phyloP scores from a whole-genome alignment of 2,888 invertebrate species.

The Galerucella pusilla region DNA sequence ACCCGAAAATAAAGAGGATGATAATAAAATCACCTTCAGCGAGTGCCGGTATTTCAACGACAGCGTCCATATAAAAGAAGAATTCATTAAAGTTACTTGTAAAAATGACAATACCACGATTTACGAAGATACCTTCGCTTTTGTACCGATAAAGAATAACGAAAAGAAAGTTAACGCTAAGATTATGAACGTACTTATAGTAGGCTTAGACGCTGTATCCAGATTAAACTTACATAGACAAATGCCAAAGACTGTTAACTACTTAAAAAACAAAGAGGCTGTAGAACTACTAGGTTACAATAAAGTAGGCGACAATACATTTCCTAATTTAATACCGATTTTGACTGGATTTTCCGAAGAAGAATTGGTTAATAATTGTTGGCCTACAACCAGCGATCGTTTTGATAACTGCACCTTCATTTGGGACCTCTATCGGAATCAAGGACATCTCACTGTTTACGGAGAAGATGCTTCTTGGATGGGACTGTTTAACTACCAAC shows the following conservation, averaged over 20 bases:
- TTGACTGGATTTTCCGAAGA: constrained; percentile 77
- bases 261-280: constrained; percentile 71
- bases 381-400: constrained; percentile 65
- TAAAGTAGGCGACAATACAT: constrained; percentile 95
- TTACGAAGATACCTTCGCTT: constrained; percentile 77
- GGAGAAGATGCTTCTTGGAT: constrained; percentile 86
- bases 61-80: constrained; percentile 67
- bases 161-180: constrained; percentile 31
- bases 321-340: constrained; percentile 87
- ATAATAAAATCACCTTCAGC: constrained; percentile 67
- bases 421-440: constrained; percentile 82
- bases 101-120: constrained; percentile 65
- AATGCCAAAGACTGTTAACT: constrained; percentile 78
- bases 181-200: constrained; percentile 76
- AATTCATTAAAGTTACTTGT: constrained; percentile 79
- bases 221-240: constrained; percentile 86
- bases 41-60: constrained; percentile 67
- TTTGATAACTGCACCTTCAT: constrained; percentile 86
- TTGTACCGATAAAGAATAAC: constrained; percentile 67
- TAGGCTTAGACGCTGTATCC: constrained; percentile 89
- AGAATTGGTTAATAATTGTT: constrained; percentile 75
- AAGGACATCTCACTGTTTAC: constrained; percentile 81
- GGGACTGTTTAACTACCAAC: constrained; percentile 84
- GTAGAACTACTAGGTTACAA: constrained; percentile 89
- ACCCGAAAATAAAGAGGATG: constrained; percentile 65